Evolutionary conservation across 2,113 vertebrate genomes (phyloP), one percentile per base, ranked within the genome.

Genomic region (Hylia prasina): DNA sequence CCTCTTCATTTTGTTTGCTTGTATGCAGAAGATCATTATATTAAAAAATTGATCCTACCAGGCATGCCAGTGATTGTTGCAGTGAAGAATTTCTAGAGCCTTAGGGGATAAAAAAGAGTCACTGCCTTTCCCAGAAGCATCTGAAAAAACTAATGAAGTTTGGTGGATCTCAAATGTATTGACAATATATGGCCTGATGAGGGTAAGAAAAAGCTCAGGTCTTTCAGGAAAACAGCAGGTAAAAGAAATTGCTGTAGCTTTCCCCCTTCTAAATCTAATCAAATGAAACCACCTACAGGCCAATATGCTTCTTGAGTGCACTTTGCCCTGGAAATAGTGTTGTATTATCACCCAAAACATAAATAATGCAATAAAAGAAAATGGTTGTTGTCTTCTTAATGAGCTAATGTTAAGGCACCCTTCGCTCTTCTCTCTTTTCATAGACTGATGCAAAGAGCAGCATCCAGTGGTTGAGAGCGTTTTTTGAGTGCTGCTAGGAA

Each of bases 361-460:
- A 96, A 97, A 96, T 94, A 96, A 96, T 94, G 78, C 87, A 96
- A 88, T 95, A 90, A 95, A 96, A 91, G 82, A 95, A 92, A 97
- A 93, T 70, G 73, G 88, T 77, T 92, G 82, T 93, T 71, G 66
- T 93, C 61, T 96, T 40, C 78, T 93, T 95, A 97, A 96, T 93
- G 92, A 97, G 93, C 87, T 63, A 94, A 84, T 93, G 82, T 86
- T 87, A 80, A 70, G 75, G 81, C 75, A 95, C 15, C 42, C 71
- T 94, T 97, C 35, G 2, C 54, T 94, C 96, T 90, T 86, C 69
- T 68, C 72, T 93, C 56, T 47, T 73, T 95, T 96, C 69, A 60
- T 77, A 88, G 78, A 57, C 76, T 82, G 91, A 96, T 87, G 90
- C 83, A 82, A 91, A 90, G 47, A 96, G 80, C 86, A 96, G 95